Percentiles rank a stretch among this genome's conserved stretches.
These are phyloP conservation scores for Megaceryle torquata DNA, from an alignment of 2,113 vertebrate genomes.

Conservation along the genomic window DNA sequence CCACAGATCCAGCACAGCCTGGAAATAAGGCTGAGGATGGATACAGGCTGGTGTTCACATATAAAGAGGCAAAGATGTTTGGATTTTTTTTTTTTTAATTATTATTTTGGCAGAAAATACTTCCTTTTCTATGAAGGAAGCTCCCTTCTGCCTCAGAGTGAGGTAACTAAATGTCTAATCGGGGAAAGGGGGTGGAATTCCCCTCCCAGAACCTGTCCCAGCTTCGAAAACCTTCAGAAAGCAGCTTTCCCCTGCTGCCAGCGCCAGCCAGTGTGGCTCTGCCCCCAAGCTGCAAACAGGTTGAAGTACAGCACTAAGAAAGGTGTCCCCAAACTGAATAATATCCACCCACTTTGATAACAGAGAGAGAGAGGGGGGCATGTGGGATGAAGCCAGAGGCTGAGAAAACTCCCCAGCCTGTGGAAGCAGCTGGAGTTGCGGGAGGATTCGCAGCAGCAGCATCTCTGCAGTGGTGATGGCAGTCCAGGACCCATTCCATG, in stretches of 20 bases:
- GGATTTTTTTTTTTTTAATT: too few relatives aligned
- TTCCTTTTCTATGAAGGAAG: not conserved
- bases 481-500: not conserved
- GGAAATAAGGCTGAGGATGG: not conserved
- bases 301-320: not conserved
- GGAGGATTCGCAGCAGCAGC: not conserved
- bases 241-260: not conserved
- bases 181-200: not conserved
- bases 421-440: not conserved
- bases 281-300: slow-evolving; percentile 32
- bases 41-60: not conserved
- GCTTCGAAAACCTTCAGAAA: not conserved
- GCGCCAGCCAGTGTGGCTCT: slow-evolving; percentile 10
- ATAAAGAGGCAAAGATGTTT: not conserved
- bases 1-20: not conserved
- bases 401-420: not conserved
- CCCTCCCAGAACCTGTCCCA: not conserved
- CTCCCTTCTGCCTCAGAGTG: not conserved
- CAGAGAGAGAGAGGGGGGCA: not conserved
- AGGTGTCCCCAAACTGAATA: not conserved
- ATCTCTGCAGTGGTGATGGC: not conserved
- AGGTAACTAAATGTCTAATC: not conserved
- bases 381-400: not conserved
- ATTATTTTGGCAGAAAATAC: not conserved
- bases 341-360: not conserved